Evolutionary conservation across 2,113 vertebrate genomes (phyloP).

Genomic region (Scomber colias): DNA sequence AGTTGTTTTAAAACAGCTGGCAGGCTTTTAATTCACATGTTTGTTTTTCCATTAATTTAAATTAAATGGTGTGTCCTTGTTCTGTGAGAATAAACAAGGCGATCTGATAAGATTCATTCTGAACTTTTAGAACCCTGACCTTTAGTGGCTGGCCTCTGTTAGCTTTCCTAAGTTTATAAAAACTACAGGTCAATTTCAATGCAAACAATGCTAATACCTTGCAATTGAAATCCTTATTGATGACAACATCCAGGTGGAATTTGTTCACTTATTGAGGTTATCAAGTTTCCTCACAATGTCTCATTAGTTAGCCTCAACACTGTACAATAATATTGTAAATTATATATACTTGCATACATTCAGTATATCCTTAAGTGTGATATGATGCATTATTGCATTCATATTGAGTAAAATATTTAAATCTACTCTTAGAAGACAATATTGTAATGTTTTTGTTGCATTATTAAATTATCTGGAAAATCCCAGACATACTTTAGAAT

Average conservation of each 20-base stretch:
- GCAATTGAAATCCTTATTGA: neutral
- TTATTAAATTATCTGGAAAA: neutral
- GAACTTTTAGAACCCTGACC: neutral
- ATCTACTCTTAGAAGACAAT: too few species aligned
- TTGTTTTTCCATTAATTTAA: constrained; percentile 66
- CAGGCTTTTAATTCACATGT: constrained; percentile 50
- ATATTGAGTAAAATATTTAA: neutral
- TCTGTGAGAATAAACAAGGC: constrained; percentile 32
- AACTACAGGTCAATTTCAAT: neutral
- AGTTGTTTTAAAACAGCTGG: constrained; percentile 50
- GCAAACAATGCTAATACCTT: constrained; percentile 8
- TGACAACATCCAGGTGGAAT: neutral
- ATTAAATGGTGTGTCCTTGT: constrained; percentile 35
- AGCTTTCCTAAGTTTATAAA: neutral
- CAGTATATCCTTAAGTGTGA: too few species aligned
- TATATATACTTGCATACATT: too few species aligned
- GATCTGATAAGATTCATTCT: constrained; percentile 43
- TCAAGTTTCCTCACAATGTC: too few species aligned
- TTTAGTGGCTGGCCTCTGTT: neutral
- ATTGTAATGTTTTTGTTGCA: neutral
- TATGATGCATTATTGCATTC: neutral
- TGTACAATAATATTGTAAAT: too few species aligned
- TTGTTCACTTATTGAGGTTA: neutral
- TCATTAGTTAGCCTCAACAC: too few species aligned
- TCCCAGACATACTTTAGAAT: neutral